Conservation (phyloP, 2,797 vertebrate genomes). For the Gadopsis bispinosus region DNA sequence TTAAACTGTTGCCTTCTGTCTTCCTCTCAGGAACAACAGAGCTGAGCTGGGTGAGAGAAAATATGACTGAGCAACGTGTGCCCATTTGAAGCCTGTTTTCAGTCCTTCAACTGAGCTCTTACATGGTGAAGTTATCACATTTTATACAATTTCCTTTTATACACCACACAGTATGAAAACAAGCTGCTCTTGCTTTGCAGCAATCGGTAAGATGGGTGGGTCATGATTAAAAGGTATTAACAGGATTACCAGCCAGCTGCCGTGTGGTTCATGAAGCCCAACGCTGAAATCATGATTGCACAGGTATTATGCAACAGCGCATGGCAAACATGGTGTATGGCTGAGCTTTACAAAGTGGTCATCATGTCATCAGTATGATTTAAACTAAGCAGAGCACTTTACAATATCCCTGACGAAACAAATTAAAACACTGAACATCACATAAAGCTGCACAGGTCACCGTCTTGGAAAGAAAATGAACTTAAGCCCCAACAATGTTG, state of each 20-base stretch:
- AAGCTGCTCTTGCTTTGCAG: constrained; percentile 42
- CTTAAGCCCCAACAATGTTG: not conserved
- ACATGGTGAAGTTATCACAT: not conserved
- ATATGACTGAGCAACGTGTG: not conserved
- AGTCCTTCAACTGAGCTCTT: not conserved
- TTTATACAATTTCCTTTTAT: constrained; percentile 40
- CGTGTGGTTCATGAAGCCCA: constrained; percentile 66
- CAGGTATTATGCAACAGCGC: constrained; percentile 25
- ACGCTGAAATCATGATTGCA: constrained; percentile 47
- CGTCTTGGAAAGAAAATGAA: not conserved
- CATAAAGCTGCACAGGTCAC: not conserved
- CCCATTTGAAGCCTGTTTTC: not conserved
- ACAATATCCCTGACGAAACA: not conserved
- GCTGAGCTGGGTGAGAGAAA: constrained; percentile 6
- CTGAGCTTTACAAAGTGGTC: not conserved
- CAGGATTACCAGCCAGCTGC: constrained; percentile 67
- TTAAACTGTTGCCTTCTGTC: not conserved
- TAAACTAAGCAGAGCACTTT: not conserved
- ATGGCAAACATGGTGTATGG: not conserved
- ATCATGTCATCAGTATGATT: not conserved
- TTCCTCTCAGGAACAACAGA: constrained; percentile 22
- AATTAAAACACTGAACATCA: not conserved
- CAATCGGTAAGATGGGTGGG: constrained; percentile 45
- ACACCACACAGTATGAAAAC: constrained; percentile 10
- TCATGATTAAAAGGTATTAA: constrained; percentile 76